Percentiles rank a stretch among this genome's conserved stretches.
These are phyloP conservation scores for Sanderia malayensis DNA, from an alignment of 30 jellyfish, hydroid and myxozoan species.

Conservation along the genomic window DNA sequence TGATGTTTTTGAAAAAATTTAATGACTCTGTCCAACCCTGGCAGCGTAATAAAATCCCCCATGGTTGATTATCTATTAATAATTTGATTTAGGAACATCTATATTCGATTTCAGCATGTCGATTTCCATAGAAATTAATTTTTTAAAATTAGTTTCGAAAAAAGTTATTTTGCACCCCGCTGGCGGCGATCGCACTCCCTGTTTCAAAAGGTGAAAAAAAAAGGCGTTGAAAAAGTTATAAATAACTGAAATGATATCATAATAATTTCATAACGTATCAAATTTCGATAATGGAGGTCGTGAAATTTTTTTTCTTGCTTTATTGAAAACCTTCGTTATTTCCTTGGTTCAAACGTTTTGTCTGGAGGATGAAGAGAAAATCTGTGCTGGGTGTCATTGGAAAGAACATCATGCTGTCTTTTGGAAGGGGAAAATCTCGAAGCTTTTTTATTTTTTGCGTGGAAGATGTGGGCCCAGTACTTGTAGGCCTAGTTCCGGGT, in stretches of 20 bases:
- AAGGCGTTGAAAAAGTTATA: too few relatives aligned
- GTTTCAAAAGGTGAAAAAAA: constrained; percentile 32
- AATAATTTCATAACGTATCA: too few relatives aligned
- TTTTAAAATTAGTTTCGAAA: not conserved
- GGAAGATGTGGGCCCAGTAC: not conserved
- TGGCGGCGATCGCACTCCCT: not conserved
- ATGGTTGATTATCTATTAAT: not conserved
- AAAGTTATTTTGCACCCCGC: not conserved
- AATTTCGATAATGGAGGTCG: too few relatives aligned
- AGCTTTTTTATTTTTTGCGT: too few relatives aligned
- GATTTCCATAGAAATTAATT: constrained; percentile 1
- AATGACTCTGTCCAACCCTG: constrained; percentile 1
- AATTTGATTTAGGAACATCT: not conserved
- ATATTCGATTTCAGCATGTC: not conserved
- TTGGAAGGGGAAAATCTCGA: not conserved
- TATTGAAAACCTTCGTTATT: too few relatives aligned
- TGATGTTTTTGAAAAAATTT: constrained; percentile 2
- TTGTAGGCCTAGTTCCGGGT: constrained; percentile 1
- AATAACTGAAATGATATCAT: too few relatives aligned
- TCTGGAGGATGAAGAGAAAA: too few relatives aligned
- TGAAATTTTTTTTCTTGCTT: too few relatives aligned
- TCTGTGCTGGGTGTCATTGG: not conserved
- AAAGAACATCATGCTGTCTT: not conserved
- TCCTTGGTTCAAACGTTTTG: too few relatives aligned
- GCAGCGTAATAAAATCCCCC: constrained; percentile 4